phyloP scores from a whole-genome alignment of 2,888 invertebrate species.

The Eristalis arbustorum region DNA sequence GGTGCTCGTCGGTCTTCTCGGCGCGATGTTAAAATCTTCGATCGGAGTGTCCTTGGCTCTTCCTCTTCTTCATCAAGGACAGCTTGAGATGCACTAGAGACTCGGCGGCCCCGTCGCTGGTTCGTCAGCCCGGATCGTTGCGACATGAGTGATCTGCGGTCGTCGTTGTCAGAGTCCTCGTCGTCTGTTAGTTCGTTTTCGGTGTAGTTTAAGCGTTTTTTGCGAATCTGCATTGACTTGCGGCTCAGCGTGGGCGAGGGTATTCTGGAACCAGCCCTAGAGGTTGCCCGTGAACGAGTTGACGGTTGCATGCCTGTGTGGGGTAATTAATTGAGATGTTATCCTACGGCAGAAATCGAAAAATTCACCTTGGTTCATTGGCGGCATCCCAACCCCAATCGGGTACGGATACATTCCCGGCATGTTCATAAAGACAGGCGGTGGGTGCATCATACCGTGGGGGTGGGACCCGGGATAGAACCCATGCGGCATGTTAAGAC shows the following conservation, averaged over 20 bases:
- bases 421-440: constrained; percentile 78
- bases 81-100: constrained; percentile 77
- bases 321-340: background rate
- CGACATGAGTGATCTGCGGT: constrained; percentile 78
- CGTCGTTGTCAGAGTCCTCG: constrained; percentile 84
- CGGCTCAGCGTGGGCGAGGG: constrained; percentile 87
- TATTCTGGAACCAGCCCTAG: constrained; percentile 84
- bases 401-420: constrained; percentile 78
- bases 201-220: constrained; percentile 80
- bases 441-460: constrained; percentile 80
- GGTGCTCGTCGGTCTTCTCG: constrained; percentile 72
- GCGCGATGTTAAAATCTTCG: constrained; percentile 72
- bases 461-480: constrained; percentile 76
- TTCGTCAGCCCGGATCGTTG: constrained; percentile 77
- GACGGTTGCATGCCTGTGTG: constrained; percentile 74
- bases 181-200: constrained; percentile 82
- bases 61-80: constrained; percentile 74
- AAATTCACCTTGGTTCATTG: constrained; percentile 79
- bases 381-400: constrained; percentile 79
- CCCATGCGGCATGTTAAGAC: constrained; percentile 81
- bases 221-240: constrained; percentile 84
- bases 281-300: constrained; percentile 81
- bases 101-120: constrained; percentile 74
- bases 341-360: background rate
- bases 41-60: constrained; percentile 70